phyloP scores from a whole-genome alignment of 1,140 invertebrate species.

The Drosophila ambigua region DNA sequence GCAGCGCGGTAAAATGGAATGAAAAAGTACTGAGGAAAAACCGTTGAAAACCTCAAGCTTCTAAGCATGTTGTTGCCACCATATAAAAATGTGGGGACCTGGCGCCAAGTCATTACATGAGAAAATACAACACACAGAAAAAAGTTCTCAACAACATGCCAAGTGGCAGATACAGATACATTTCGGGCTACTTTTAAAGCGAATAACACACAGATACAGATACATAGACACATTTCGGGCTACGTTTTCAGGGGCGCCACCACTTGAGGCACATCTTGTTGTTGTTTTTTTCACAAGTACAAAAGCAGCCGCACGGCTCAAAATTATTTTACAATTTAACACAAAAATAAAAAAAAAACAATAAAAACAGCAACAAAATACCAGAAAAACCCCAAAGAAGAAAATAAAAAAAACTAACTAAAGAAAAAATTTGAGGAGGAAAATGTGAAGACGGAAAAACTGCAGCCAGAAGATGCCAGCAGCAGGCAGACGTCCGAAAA shows the following conservation, averaged over 20 bases:
- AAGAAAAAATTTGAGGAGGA: neutral
- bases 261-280: slow-evolving; percentile 48
- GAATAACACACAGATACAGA: slow-evolving; percentile 12
- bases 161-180: slow-evolving; percentile 29
- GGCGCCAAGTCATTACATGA: slow-evolving; percentile 35
- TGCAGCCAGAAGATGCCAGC: neutral
- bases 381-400: slow-evolving; percentile 40
- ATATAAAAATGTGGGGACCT: slow-evolving; percentile 11
- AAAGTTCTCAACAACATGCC: slow-evolving; percentile 59
- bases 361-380: slow-evolving; percentile 37
- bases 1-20: neutral
- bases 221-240: slow-evolving; percentile 34
- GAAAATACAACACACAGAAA: slow-evolving; percentile 4
- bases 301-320: slow-evolving; percentile 20
- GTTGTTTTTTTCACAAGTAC: slow-evolving; percentile 19
- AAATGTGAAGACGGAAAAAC: slow-evolving; percentile 1
- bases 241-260: slow-evolving; percentile 51
- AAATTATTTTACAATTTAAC: slow-evolving; percentile 65
- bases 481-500: slow-evolving; percentile 13
- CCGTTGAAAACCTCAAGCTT: slow-evolving; percentile 45
- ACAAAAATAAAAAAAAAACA: slow-evolving; percentile 21
- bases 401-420: slow-evolving; percentile 11
- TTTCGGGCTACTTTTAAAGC: slow-evolving; percentile 45
- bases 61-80: slow-evolving; percentile 20
- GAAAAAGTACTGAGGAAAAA: neutral